A percentile compares a stretch with the other conserved stretches of the same genome.
phyloP scores from a whole-genome alignment of 2,113 vertebrate genomes.

The Anser brachyrhynchus region DNA sequence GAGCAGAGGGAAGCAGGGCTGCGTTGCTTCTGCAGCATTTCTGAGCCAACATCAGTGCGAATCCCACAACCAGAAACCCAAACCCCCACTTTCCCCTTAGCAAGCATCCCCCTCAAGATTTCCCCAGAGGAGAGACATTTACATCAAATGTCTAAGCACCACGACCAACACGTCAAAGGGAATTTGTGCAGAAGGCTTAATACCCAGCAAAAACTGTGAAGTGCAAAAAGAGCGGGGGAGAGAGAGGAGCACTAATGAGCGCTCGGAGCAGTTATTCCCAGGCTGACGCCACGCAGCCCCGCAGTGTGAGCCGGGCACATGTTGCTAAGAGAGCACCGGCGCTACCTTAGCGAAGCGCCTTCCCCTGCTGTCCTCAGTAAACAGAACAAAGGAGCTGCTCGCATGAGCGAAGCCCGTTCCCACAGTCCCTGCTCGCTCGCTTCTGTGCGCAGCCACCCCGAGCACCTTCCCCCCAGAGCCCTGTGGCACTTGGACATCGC shows the following conservation, averaged over 20 bases:
- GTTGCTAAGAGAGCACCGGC: conserved; percentile 77
- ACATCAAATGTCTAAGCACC: accelerated
- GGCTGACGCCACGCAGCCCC: conserved; percentile 69
- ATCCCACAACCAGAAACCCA: neutral
- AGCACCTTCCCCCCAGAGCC: neutral
- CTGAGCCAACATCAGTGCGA: neutral
- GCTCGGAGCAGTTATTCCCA: conserved; percentile 69
- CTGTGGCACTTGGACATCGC: neutral
- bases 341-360: conserved; percentile 40
- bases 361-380: conserved; percentile 52
- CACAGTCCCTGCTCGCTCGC: neutral
- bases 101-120: neutral
- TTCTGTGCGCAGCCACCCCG: neutral
- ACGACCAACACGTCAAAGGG: neutral
- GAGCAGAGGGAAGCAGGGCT: accelerated
- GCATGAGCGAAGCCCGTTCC: neutral
- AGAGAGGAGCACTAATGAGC: conserved; percentile 56
- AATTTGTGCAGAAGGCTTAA: neutral
- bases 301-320: conserved; percentile 63
- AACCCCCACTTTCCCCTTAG: neutral
- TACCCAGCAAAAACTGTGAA: neutral
- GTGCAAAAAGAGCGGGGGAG: neutral
- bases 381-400: conserved; percentile 48
- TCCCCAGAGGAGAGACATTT: neutral
- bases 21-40: neutral